Base-by-base conservation (phyloP, 1,140 invertebrate species). In the Caenorhabditis tropicalis region DNA sequence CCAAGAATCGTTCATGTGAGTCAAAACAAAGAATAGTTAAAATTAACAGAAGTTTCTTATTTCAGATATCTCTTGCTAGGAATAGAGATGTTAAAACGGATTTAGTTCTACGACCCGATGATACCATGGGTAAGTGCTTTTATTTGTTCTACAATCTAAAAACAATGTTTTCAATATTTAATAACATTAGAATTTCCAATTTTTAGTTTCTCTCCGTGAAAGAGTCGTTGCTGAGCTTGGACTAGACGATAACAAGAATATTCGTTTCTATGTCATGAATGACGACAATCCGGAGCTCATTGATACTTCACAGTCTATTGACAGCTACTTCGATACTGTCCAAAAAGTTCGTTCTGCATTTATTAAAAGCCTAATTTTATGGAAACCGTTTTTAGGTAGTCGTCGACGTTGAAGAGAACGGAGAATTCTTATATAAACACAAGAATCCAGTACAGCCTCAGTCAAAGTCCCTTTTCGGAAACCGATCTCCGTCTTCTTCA, bases 1-100 rank as follows among this genome's bases (percentile, higher is more conserved):
- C 89, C 89, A 7, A 43, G 88, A 27, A 29, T 83, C 24, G 24
- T 89, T 33, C 81, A 88, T 65, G 89, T 89, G 82, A 70, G 58
- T 46, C 29, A 33, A n/a, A 43, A n/a, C n/a, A n/a, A n/a, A n/a
- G n/a, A n/a, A n/a, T n/a, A 21, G 24, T 15, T 58, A 53, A 39
- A 33, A 31, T 65, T 43, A 16, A 15, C 29, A 39, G 33, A 86
- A 86, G 9, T 36, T 74, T 24, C 1, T 1, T 5, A 21, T 43
- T 56, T 36, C 82, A 85, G 70, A 29, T 83, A 10, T 19, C 48
- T 27, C 39, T 60, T 3, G 70, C 87, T 0, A 48, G 90, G 46
- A 87, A 90, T 21, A n/a, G 79, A 24, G 65, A 87, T 6, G 29
- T 80, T 15, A 70, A 48, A 46, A 81, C 46, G 6, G 83, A 70